Percentiles rank a stretch among this genome's conserved stretches.
These are phyloP conservation scores for Zaprionus camerounensis DNA, from an alignment of 1,140 invertebrate genomes.

Conservation along the genomic window DNA sequence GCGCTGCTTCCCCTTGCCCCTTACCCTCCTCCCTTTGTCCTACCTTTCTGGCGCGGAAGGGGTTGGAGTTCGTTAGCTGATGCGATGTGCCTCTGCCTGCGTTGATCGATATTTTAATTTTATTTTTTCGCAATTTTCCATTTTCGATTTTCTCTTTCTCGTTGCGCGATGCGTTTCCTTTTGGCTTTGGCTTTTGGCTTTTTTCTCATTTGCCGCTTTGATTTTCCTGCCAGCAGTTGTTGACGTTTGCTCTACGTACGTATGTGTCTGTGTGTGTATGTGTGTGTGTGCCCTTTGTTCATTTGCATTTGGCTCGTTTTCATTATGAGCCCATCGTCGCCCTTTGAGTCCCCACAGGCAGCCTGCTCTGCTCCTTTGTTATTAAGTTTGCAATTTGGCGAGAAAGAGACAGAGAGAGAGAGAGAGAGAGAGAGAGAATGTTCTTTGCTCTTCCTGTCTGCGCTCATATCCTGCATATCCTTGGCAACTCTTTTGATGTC, in stretches of 20 bases:
- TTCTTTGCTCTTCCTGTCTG: conserved; percentile 36
- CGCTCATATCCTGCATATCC: conserved; percentile 40
- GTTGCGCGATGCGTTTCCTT: conserved; percentile 59
- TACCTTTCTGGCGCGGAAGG: conserved; percentile 41
- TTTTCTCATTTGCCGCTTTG: conserved; percentile 71
- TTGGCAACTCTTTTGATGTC: conserved; percentile 68
- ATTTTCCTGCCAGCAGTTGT: conserved; percentile 67
- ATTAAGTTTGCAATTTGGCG: conserved; percentile 66
- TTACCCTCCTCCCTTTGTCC: not conserved
- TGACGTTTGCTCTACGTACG: conserved; percentile 38
- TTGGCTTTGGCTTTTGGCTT: conserved; percentile 53
- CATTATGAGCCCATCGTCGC: conserved; percentile 61
- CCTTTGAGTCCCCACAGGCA: conserved; percentile 9
- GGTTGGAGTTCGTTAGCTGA: conserved; percentile 75
- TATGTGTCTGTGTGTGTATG: not conserved
- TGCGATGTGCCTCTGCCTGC: conserved; percentile 27
- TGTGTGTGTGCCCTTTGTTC: conserved; percentile 64
- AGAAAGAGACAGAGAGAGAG: conserved; percentile 14
- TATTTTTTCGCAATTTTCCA: conserved; percentile 66
- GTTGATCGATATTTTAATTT: conserved; percentile 82
- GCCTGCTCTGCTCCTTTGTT: conserved; percentile 39
- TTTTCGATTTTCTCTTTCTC: conserved; percentile 33
- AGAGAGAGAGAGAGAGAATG: not conserved
- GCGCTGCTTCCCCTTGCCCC: conserved; percentile 1
- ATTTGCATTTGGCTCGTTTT: conserved; percentile 77